Evolutionary conservation across 2,113 vertebrate species (phyloP).

Genomic region (Polypterus senegalus): DNA sequence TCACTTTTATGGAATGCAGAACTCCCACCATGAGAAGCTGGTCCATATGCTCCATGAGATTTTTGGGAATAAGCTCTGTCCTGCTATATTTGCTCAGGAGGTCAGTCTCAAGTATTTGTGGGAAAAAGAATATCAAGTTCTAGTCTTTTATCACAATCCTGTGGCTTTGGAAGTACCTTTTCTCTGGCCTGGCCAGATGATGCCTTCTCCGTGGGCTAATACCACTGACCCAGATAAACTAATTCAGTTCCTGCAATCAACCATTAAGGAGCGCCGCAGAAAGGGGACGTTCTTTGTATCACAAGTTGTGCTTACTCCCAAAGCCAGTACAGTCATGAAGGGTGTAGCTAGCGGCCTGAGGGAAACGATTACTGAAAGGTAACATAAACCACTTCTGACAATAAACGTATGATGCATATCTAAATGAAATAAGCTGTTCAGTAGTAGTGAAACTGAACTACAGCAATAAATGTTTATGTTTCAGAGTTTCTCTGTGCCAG

Average conservation of each 20-base stretch:
- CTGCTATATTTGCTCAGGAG: constrained; percentile 89
- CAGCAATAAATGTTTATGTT: too few species aligned
- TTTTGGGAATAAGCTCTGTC: constrained; percentile 89
- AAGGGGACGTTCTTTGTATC: constrained; percentile 95
- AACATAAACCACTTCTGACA: neutral
- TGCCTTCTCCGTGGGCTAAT: constrained; percentile 93
- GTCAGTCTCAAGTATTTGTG: constrained; percentile 87
- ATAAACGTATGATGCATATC: too few species aligned
- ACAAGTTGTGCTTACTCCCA: constrained; percentile 92
- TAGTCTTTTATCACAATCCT: constrained; percentile 93
- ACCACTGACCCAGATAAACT: constrained; percentile 93
- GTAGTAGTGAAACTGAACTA: too few species aligned
- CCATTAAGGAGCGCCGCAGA: constrained; percentile 83
- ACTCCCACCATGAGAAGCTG: constrained; percentile 89
- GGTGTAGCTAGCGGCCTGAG: constrained; percentile 88
- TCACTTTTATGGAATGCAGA: constrained; percentile 96
- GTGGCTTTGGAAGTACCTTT: constrained; percentile 89
- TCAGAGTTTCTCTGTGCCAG: too few species aligned
- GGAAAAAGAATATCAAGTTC: constrained; percentile 89
- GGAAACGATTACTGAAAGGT: constrained; percentile 96
- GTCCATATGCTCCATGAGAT: constrained; percentile 88
- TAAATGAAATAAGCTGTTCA: too few species aligned
- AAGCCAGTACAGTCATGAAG: constrained; percentile 94
- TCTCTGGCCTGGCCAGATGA: constrained; percentile 97
- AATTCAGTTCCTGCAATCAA: constrained; percentile 86